Evolutionary conservation across 2,113 vertebrate genomes (phyloP), one percentile per base, ranked within the genome.

Genomic region (Sardina pilchardus): DNA sequence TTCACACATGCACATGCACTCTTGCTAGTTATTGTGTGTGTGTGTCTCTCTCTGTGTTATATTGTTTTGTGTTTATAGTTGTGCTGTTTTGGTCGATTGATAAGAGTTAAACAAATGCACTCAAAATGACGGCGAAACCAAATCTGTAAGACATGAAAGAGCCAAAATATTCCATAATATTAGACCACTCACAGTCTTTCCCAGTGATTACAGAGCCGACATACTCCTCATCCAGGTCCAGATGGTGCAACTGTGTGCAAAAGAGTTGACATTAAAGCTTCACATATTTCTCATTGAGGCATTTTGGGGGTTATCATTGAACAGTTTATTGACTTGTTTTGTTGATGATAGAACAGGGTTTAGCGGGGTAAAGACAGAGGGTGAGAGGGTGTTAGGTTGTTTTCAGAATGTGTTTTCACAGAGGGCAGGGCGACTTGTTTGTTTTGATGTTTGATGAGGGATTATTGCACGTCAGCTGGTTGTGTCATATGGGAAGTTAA

Each of bases 1-100:
- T 34, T 24, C 53, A 84, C 78, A 87, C 82, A 67, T 78, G 67
- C 30, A 36, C 30, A 36, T 75, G 19, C 19, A 24, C 53, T 59
- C 19, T 24, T 6, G 3, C 19, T 59, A 24, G 21, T 50, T 30
- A n/a, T n/a, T 78, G 71, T 75, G 71, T 75, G 30, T 75, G 26
- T 75, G 71, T 75, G 30, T 75, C 9, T 36, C 3, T 75, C 30
- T 75, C 30, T 75, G 30, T 78, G 71, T 78, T 36, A n/a, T 71
- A 26, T 71, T 30, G 63, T 78, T 5, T 17, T 78, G 30, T 78
- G 71, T 78, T 24, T 71, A 26, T 71, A 16, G n/a, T 71, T 71
- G 26, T 71, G 26, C 63, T 71, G 63, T 34, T 9, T 30, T 12
- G 9, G n/a, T 21, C 5, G 24, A 59, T 59, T 34, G 21, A 21